A percentile compares a stretch with the other conserved stretches of the same genome.
phyloP scores from a whole-genome alignment of 2,113 vertebrate genomes.

The Regulus satrapa region DNA sequence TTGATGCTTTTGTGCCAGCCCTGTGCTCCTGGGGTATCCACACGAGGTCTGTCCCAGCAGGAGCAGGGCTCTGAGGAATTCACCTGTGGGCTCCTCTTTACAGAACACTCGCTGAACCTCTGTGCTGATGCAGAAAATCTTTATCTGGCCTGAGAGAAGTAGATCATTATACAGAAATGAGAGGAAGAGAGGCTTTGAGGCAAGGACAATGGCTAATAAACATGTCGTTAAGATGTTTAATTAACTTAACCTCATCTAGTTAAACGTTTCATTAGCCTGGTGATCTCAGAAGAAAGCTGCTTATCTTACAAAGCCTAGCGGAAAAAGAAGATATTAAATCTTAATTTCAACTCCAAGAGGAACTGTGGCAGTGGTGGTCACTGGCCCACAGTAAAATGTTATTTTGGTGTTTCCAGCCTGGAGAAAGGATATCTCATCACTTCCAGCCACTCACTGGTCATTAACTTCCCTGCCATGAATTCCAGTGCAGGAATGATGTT shows the following conservation, averaged over 20 bases:
- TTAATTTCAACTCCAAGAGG: not conserved
- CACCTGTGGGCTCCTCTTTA: not conserved
- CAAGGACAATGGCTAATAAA: not conserved
- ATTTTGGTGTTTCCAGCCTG: not conserved
- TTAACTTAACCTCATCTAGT: not conserved
- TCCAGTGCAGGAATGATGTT: not conserved
- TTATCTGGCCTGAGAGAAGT: not conserved
- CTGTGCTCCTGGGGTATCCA: not conserved
- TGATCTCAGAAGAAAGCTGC: not conserved
- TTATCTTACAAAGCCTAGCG: not conserved
- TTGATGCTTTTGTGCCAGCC: not conserved
- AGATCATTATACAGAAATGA: not conserved
- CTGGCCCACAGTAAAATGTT: not conserved
- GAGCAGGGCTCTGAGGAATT: not conserved
- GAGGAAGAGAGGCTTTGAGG: not conserved
- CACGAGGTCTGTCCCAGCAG: not conserved
- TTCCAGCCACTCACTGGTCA: not conserved
- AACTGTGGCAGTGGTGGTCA: not conserved
- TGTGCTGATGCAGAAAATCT: not conserved
- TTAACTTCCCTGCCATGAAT: not conserved
- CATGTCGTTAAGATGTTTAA: not conserved
- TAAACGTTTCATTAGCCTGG: not conserved
- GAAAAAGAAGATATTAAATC: not conserved
- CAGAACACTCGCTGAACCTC: not conserved
- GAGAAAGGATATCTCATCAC: not conserved